Evolutionary conservation across 1,140 invertebrate species (phyloP).

Genomic region (Calliopsis andreniformis): DNA sequence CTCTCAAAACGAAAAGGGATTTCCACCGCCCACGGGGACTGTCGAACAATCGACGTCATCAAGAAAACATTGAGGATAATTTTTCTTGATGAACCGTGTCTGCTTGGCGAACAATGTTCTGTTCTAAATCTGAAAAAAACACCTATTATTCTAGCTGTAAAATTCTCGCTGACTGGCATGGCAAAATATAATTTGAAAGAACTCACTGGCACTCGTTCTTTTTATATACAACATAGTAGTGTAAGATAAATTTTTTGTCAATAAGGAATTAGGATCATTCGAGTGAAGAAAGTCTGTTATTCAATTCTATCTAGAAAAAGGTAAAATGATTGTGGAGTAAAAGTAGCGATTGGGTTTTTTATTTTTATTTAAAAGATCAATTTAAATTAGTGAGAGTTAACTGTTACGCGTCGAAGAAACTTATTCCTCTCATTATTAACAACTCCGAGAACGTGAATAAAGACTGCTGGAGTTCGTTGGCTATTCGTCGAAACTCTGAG

Average conservation of each 20-base stretch:
- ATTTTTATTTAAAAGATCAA: too few relatives aligned
- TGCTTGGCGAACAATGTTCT: neutral
- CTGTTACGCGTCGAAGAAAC: neutral
- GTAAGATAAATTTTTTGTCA: too few relatives aligned
- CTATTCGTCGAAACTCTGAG: neutral
- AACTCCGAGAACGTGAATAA: neutral
- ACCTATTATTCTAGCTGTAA: too few relatives aligned
- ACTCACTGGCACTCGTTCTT: too few relatives aligned
- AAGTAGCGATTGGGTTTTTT: too few relatives aligned
- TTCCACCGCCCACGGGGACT: constrained; percentile 20
- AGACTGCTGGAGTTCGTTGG: neutral
- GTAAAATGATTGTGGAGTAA: too few relatives aligned
- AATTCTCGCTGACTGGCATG: too few relatives aligned
- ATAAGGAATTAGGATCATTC: too few relatives aligned
- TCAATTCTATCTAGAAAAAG: too few relatives aligned
- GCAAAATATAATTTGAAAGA: neutral
- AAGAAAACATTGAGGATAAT: constrained; percentile 23
- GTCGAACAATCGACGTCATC: neutral
- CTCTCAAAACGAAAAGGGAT: neutral
- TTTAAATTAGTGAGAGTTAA: neutral
- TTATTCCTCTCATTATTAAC: neutral
- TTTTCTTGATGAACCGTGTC: neutral
- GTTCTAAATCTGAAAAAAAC: constrained; percentile 15
- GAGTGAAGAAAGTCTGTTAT: too few relatives aligned
- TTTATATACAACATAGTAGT: too few relatives aligned